Conservation (phyloP, 2,113 vertebrate genomes). For the Poeciliopsis occidentalis region DNA sequence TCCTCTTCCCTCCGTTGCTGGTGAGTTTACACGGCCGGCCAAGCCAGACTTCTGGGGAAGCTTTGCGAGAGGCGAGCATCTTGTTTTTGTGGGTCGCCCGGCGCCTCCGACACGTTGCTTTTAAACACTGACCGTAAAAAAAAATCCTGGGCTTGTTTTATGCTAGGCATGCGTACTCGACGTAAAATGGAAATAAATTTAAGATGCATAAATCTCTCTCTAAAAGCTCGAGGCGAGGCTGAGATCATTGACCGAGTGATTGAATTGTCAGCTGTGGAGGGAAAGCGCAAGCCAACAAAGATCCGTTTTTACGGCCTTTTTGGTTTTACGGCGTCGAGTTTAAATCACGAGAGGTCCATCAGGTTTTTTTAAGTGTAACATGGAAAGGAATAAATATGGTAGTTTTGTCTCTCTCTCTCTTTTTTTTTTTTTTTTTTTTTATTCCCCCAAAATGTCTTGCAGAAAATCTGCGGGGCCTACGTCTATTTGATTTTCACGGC, state of each 20-base stretch:
- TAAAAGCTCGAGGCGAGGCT: conserved; percentile 27
- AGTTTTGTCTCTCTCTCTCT: not conserved
- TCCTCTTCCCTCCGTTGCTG: conserved; percentile 73
- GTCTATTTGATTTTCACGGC: no score
- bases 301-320: not conserved
- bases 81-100: conserved; percentile 21
- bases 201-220: not conserved
- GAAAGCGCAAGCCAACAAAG: conserved; percentile 6
- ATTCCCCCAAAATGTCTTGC: no score
- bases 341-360: not conserved
- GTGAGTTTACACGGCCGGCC: conserved; percentile 30
- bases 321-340: not conserved
- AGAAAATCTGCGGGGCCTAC: no score
- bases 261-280: conserved; percentile 17
- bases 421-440: no score
- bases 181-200: no score
- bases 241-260: conserved; percentile 31
- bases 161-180: not conserved
- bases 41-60: conserved; percentile 12
- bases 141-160: conserved; percentile 19
- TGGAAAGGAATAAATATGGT: not conserved
- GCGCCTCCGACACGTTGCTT: conserved; percentile 15
- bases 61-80: conserved; percentile 1
- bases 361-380: not conserved
- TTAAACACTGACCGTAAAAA: conserved; percentile 35